Base-by-base conservation (phyloP, 2,797 vertebrate genomes). In the Sparidentex hasta region DNA sequence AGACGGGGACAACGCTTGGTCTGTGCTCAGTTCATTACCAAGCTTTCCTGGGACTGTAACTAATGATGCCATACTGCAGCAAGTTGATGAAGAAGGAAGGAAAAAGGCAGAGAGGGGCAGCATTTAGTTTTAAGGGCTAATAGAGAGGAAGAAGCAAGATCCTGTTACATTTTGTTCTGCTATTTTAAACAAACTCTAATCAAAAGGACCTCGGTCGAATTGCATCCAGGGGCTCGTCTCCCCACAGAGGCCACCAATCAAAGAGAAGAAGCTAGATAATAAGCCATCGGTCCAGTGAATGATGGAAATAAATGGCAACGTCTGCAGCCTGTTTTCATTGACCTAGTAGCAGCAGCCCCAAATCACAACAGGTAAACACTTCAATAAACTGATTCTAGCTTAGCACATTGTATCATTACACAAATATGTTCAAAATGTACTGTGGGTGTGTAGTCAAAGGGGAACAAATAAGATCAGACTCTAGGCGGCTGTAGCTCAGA, bases 11-110 rank as follows among this genome's bases (percentile, higher is more conserved):
- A 76, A 23, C 55, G 20, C 71, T 18, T 54, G 62, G 58, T 71
- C 65, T 74, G 82, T 88, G 75, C 38, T 71, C 81, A 58, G 62
- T 86, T 88, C 86, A 89, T 87, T 90, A 90, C 78, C 58, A 27
- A 71, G 63, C 71, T 74, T 74, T 81, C 77, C 75, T 43, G 77
- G 77, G 83, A 92, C 81, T 44, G 52, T 75, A 65, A 81, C 70
- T 75, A 87, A 90, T 86, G 83, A 86, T 78, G 72, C 66, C 81
- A 72, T 64, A 71, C 66, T 76, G 71, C 65, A 62, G 67, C 17
- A 46, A 66, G 48, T 17, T 67, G 62, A 76, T 47, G 79, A 67
- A 86, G 62, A 44, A 50, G 46, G 55, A 27, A 12, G 46, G 11
- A 48, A 70, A 70, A 71, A 29, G 54, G 41, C 21, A 48, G 33